A percentile compares a stretch with the other conserved stretches of the same genome.
phyloP scores from a whole-genome alignment of 64 coral and sea anemone species.

The Platygyra sinensis region DNA sequence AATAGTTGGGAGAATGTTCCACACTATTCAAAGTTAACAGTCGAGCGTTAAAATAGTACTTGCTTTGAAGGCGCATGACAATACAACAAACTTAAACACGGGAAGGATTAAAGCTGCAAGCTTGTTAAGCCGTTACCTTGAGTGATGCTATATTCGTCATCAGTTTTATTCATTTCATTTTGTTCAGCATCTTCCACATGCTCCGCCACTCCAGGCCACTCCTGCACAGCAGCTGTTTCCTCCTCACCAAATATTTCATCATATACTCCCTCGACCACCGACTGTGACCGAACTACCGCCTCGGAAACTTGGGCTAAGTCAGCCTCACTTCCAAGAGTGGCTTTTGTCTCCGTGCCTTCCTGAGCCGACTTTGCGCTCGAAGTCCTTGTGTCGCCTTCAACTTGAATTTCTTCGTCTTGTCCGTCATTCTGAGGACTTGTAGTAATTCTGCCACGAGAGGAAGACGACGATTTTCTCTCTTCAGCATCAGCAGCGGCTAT shows the following conservation, averaged over 20 bases:
- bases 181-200: background rate
- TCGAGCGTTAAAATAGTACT: background rate
- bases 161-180: slow-evolving; percentile 9
- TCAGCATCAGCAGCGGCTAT: background rate
- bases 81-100: background rate
- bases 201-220: slow-evolving; percentile 2
- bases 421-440: background rate
- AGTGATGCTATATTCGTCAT: background rate
- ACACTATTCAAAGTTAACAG: no score
- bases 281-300: slow-evolving; percentile 1
- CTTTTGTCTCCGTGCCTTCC: background rate
- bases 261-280: slow-evolving; percentile 26
- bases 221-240: slow-evolving; percentile 30
- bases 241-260: slow-evolving; percentile 34
- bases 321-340: slow-evolving; percentile 57
- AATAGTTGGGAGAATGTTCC: no score
- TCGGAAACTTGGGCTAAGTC: slow-evolving; percentile 29
- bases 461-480: background rate
- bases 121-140: background rate
- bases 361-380: background rate
- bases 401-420: background rate
- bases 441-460: background rate
- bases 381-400: slow-evolving; percentile 23
- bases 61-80: no score
- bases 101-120: no score